Conservation (phyloP, 2,113 vertebrate species). For the Scartelaos histophorus region DNA sequence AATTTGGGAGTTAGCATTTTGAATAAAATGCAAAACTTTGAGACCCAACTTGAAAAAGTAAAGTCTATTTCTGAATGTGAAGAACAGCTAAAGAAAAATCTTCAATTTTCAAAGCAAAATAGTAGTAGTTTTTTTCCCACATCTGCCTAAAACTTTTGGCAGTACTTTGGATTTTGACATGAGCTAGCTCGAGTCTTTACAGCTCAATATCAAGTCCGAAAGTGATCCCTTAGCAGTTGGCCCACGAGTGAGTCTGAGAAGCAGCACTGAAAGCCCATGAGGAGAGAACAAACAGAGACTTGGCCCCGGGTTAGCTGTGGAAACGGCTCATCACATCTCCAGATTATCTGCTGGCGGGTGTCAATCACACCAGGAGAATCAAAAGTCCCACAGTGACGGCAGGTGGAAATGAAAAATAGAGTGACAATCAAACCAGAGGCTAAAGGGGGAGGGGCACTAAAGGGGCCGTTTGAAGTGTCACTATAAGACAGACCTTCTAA, state of each 20-base stretch:
- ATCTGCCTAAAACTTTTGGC: neutral
- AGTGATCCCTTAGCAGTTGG: constrained; percentile 50
- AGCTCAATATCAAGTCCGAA: constrained; percentile 47
- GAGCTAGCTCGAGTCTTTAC: constrained; percentile 11
- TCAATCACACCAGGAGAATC: constrained; percentile 66
- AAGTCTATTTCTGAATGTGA: neutral
- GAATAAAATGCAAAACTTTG: too few species aligned
- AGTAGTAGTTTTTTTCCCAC: neutral
- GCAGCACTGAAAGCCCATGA: constrained; percentile 30
- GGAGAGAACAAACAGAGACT: constrained; percentile 43
- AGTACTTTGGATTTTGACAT: neutral
- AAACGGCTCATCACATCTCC: constrained; percentile 54
- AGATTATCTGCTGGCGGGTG: constrained; percentile 56
- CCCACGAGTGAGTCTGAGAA: constrained; percentile 52
- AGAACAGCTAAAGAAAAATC: too few species aligned
- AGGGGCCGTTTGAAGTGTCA: constrained; percentile 13
- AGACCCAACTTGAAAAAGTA: neutral
- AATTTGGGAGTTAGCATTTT: neutral
- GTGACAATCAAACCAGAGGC: constrained; percentile 22
- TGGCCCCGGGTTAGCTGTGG: constrained; percentile 54
- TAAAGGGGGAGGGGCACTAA: constrained; percentile 24
- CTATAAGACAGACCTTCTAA: neutral
- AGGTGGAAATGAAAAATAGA: constrained; percentile 51
- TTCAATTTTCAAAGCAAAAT: neutral
- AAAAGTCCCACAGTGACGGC: constrained; percentile 63